Conservation (phyloP, 2,888 invertebrate species). For the Steromphala cineraria region DNA sequence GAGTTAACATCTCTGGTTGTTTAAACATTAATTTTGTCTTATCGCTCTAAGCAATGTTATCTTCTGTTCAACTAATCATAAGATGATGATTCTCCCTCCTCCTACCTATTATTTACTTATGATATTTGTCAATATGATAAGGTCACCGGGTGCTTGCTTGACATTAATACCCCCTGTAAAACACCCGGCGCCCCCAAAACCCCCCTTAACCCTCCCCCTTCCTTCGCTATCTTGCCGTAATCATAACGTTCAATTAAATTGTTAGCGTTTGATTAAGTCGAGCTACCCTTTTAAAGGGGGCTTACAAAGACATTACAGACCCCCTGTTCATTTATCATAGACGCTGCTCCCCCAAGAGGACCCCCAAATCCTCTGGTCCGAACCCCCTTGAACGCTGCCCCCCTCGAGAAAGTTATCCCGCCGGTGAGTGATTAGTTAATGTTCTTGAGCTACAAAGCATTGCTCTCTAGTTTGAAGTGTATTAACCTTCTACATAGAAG, state of each 20-base stretch:
- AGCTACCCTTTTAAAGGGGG: neutral
- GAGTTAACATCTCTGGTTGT: neutral
- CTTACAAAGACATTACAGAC: neutral
- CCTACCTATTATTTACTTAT: neutral
- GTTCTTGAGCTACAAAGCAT: neutral
- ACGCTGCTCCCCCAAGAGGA: no score
- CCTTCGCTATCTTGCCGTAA: neutral
- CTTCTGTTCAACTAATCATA: no score
- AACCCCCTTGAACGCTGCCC: neutral
- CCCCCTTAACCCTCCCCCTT: neutral
- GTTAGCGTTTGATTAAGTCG: neutral
- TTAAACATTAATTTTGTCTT: slow-evolving; percentile 3
- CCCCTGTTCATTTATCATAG: neutral
- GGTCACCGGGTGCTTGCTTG: neutral
- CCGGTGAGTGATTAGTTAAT: neutral
- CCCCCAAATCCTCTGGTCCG: no score
- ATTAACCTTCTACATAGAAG: neutral
- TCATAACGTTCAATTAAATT: neutral
- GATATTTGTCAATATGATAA: neutral
- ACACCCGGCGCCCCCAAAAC: neutral
- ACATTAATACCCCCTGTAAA: neutral
- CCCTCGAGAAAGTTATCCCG: neutral
- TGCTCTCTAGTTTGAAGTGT: neutral
- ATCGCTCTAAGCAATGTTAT: neutral
- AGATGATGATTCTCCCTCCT: neutral